Conservation (phyloP, 2,797 vertebrate species). For the Corythornis leucogaster region DNA sequence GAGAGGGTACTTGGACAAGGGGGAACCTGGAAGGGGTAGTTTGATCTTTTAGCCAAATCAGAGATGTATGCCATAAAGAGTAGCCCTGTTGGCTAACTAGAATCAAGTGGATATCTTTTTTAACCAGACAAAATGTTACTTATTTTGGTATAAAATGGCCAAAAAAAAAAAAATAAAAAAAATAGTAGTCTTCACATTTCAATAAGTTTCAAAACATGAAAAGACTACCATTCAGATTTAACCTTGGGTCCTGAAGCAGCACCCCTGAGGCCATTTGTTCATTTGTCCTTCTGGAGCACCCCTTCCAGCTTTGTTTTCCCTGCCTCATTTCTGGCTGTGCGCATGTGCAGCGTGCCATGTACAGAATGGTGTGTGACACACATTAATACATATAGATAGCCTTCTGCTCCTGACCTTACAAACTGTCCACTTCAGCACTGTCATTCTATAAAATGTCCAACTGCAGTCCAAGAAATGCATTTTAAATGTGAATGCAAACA, state of each 20-base stretch:
- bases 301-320: not conserved
- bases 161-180: not conserved
- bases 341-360: not conserved
- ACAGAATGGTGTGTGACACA: slow-evolving; percentile 18
- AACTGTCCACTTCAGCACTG: slow-evolving; percentile 72
- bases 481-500: slow-evolving; percentile 73
- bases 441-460: slow-evolving; percentile 56
- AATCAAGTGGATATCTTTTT: not conserved
- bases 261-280: not conserved
- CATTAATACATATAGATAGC: slow-evolving; percentile 49
- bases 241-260: not conserved
- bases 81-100: not conserved
- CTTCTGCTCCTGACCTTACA: slow-evolving; percentile 68
- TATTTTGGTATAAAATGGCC: not conserved
- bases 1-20: not conserved
- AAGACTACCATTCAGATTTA: not conserved
- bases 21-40: not conserved
- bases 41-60: not conserved
- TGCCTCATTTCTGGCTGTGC: not conserved
- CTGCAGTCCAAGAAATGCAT: slow-evolving; percentile 68
- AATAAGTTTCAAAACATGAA: not conserved
- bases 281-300: not conserved
- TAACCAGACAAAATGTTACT: not conserved
- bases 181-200: not conserved
- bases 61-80: not conserved